Conservation (phyloP, 2,113 vertebrate species). For the Genyomyrus donnyi region DNA sequence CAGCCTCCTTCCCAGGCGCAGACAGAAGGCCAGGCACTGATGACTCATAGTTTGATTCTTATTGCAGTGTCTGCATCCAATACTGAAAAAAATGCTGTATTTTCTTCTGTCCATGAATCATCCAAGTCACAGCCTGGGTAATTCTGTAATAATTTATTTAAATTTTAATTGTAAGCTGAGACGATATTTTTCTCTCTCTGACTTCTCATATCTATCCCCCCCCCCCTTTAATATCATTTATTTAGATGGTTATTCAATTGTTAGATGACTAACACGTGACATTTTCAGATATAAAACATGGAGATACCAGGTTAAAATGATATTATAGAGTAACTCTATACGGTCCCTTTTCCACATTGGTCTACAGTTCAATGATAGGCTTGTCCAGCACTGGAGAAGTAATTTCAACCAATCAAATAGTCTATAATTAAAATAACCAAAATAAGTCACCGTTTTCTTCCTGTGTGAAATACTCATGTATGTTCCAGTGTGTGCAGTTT, state of each 20-base stretch:
- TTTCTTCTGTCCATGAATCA: slow-evolving; percentile 44
- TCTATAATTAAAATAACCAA: neutral
- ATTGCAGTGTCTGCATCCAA: slow-evolving; percentile 50
- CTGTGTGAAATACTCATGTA: neutral
- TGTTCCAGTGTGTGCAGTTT: neutral
- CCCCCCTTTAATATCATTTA: neutral
- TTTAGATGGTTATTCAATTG: neutral
- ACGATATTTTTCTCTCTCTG: no score
- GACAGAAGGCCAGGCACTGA: slow-evolving; percentile 38
- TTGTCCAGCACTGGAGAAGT: neutral
- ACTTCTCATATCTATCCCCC: neutral
- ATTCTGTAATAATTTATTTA: neutral
- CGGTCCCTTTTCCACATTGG: neutral
- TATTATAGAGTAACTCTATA: neutral
- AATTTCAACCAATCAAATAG: neutral
- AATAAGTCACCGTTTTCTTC: neutral
- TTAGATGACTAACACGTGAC: neutral
- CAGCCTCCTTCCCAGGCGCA: neutral
- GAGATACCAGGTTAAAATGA: neutral
- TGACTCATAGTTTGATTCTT: slow-evolving; percentile 55
- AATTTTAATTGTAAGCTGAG: neutral
- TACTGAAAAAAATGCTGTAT: slow-evolving; percentile 35
- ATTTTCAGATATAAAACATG: neutral
- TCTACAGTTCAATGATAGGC: neutral
- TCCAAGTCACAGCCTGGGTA: neutral